Evolutionary conservation across 2,797 vertebrate species (phyloP).

Genomic region (Harpagifer antarcticus): DNA sequence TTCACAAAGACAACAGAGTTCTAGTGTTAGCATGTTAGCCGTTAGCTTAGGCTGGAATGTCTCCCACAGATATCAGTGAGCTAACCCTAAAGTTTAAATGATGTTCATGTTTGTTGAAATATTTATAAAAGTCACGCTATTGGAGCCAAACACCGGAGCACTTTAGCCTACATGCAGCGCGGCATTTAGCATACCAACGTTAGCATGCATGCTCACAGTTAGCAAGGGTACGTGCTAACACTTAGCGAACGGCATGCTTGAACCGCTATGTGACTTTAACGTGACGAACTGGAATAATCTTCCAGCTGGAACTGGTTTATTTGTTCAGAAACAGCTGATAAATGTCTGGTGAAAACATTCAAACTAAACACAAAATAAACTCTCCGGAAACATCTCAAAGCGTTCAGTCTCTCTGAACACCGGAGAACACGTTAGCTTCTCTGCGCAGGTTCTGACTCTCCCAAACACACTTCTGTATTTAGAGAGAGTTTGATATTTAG

Average conservation of each 20-base stretch:
- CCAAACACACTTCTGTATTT: background rate
- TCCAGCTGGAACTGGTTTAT: background rate
- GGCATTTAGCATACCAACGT: background rate
- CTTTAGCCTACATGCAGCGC: background rate
- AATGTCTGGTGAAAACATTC: constrained; percentile 43
- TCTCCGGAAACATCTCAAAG: too few relatives aligned
- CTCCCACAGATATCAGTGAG: too few relatives aligned
- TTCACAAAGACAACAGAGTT: background rate
- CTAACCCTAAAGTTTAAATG: background rate
- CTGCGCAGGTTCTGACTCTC: background rate
- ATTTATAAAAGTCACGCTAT: background rate
- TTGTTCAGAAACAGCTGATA: background rate
- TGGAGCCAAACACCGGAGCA: background rate
- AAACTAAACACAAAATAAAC: background rate
- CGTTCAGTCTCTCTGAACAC: background rate
- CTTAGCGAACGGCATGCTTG: constrained; percentile 1
- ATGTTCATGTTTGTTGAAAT: background rate
- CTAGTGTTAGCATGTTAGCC: background rate
- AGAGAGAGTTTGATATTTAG: background rate
- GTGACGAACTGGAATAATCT: background rate
- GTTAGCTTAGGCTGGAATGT: too few relatives aligned
- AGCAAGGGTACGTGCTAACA: constrained; percentile 6
- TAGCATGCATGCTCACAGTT: constrained; percentile 13
- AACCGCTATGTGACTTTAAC: too few relatives aligned
- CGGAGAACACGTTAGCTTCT: background rate